A percentile compares a stretch with the other conserved stretches of the same genome.
Conservation (phyloP, 2,888 invertebrate genomes). For the Apamea anceps region DNA sequence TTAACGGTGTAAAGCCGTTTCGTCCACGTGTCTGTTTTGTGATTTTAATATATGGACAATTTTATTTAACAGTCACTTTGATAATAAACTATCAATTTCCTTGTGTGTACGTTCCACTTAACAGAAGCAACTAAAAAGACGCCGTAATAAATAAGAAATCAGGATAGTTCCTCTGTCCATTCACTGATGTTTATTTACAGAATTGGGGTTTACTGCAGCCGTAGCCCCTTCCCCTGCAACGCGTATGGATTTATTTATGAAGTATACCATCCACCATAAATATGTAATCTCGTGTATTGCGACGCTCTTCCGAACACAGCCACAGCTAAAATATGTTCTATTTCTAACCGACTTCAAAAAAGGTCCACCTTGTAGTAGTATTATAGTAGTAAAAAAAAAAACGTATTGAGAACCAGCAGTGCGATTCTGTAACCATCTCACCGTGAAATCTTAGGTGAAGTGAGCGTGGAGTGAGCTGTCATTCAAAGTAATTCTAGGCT, state of each 20-base stretch:
- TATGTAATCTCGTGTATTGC: slow-evolving; percentile 84
- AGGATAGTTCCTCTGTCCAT: slow-evolving; percentile 12
- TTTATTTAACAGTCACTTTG: background rate
- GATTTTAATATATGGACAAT: background rate
- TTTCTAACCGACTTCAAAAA: background rate
- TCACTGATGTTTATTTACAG: slow-evolving; percentile 51
- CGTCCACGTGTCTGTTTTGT: background rate
- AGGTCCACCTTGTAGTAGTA: too few relatives aligned
- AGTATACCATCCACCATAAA: slow-evolving; percentile 81
- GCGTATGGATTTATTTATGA: slow-evolving; percentile 85
- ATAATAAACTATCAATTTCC: background rate
- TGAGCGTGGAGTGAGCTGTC: too few relatives aligned
- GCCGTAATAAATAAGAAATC: slow-evolving; percentile 49
- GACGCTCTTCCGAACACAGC: slow-evolving; percentile 45
- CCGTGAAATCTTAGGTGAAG: too few relatives aligned
- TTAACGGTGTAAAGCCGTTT: too few relatives aligned
- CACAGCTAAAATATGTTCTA: background rate
- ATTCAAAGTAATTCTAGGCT: too few relatives aligned
- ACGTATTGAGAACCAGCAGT: too few relatives aligned
- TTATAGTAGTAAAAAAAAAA: too few relatives aligned
- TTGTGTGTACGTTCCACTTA: background rate
- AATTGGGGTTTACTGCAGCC: slow-evolving; percentile 47
- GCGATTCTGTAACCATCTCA: too few relatives aligned
- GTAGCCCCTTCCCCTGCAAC: slow-evolving; percentile 68
- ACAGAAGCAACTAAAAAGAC: background rate